Evolutionary conservation across 2,888 invertebrate genomes (phyloP).

Genomic region (Scrobipalpa atriplicella): DNA sequence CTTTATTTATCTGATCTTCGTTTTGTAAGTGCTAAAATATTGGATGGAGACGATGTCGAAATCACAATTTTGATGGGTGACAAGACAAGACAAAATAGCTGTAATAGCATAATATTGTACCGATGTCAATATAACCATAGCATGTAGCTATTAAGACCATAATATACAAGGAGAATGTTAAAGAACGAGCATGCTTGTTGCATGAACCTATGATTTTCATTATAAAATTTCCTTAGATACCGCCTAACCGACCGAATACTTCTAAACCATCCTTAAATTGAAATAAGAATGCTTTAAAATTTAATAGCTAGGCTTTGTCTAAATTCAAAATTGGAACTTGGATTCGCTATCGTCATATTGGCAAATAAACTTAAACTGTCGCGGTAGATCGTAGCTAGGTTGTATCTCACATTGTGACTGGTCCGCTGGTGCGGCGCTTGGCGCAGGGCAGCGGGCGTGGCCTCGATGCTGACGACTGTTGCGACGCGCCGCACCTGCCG

Average conservation of each 20-base stretch:
- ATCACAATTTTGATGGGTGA: conserved; percentile 25
- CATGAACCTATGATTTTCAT: conserved; percentile 60
- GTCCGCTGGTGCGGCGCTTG: conserved; percentile 82
- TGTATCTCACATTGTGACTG: conserved; percentile 81
- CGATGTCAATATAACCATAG: conserved; percentile 41
- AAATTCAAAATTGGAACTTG: conserved; percentile 41
- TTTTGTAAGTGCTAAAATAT: not conserved
- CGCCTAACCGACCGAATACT: conserved; percentile 5
- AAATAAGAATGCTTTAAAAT: conserved; percentile 13
- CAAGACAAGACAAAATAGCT: conserved; percentile 24
- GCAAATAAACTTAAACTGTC: conserved; percentile 53
- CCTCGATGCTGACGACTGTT: conserved; percentile 79
- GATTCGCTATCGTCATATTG: conserved; percentile 50
- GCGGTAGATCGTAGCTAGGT: conserved; percentile 75
- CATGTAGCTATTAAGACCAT: conserved; percentile 53
- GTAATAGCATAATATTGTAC: conserved; percentile 23
- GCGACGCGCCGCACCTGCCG: conserved; percentile 79
- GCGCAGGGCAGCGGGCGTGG: conserved; percentile 81
- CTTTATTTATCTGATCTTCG: not conserved
- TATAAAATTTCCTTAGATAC: conserved; percentile 42
- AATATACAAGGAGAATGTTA: conserved; percentile 45
- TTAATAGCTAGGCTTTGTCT: conserved; percentile 27
- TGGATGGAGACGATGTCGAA: not conserved
- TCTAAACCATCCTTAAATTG: not conserved
- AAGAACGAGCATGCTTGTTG: conserved; percentile 65